These are phyloP conservation scores for Anastrepha obliqua DNA, from an alignment of 1,140 invertebrate genomes.

Conservation along the genomic window DNA sequence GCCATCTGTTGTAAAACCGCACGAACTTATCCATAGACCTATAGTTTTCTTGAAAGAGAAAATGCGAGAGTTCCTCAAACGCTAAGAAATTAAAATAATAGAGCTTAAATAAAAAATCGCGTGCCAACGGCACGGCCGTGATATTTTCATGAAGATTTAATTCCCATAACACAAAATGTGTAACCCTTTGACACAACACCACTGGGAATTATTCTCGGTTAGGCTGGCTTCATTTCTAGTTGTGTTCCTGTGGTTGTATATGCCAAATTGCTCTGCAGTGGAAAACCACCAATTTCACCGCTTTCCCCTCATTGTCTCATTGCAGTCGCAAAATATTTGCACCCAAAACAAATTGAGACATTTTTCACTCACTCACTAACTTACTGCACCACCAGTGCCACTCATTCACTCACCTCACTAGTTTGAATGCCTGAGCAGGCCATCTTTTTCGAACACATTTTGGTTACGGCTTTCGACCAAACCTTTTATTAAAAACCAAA, in stretches of 20 bases:
- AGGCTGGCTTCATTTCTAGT: background rate
- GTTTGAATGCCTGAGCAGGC: background rate
- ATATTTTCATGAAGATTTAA: background rate
- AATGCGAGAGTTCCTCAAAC: no score
- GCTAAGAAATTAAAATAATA: no score
- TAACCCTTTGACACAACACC: background rate
- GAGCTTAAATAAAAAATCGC: no score
- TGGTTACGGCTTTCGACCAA: background rate
- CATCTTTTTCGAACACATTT: background rate
- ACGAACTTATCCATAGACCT: no score
- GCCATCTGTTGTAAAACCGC: no score
- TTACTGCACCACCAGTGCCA: background rate
- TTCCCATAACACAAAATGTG: background rate
- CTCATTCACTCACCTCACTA: background rate
- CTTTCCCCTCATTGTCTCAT: background rate
- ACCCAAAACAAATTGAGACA: conserved; percentile 42
- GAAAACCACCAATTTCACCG: conserved; percentile 3
- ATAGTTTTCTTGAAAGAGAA: no score
- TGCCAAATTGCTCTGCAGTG: conserved; percentile 19
- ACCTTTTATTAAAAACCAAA: conserved; percentile 38
- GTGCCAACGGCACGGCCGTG: no score
- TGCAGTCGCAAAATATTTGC: conserved; percentile 41
- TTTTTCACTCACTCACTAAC: conserved; percentile 24
- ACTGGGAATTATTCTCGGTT: background rate
- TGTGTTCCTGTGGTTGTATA: background rate